phyloP scores from a whole-genome alignment of 1,140 invertebrate species.

The Musca vetustissima region DNA sequence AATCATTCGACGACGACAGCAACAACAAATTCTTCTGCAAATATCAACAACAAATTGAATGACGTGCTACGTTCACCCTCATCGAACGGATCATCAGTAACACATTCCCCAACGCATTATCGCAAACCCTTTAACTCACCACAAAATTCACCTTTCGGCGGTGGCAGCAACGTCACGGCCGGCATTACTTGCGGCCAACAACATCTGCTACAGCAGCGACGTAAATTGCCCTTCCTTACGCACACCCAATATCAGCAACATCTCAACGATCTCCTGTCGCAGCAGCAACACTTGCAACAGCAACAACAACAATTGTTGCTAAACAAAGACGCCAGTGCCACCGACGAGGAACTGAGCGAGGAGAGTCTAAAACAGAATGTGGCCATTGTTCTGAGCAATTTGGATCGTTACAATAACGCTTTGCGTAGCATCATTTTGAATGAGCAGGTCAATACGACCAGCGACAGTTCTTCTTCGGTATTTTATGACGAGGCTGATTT shows the following conservation, averaged over 20 bases:
- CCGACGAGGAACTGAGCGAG: conserved; percentile 49
- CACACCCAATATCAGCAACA: conserved; percentile 45
- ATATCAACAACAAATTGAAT: conserved; percentile 25
- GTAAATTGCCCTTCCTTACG: conserved; percentile 28
- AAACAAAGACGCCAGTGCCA: conserved; percentile 23
- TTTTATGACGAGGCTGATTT: conserved; percentile 32
- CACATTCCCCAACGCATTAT: conserved; percentile 43
- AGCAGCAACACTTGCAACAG: conserved; percentile 51
- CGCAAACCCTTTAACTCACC: conserved; percentile 50
- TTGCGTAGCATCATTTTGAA: conserved; percentile 53
- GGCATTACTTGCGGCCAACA: conserved; percentile 8
- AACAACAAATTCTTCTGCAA: conserved; percentile 31
- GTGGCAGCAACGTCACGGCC: conserved; percentile 5
- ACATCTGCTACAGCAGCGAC: conserved; percentile 23
- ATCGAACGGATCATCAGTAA: conserved; percentile 35
- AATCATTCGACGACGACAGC: conserved; percentile 29
- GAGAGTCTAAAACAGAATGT: conserved; percentile 55
- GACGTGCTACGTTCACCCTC: conserved; percentile 30
- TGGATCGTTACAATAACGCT: conserved; percentile 52
- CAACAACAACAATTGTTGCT: conserved; percentile 43
- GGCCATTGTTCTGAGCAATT: conserved; percentile 53
- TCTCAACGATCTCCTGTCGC: conserved; percentile 50
- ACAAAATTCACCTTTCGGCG: conserved; percentile 41
- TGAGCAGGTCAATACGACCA: conserved; percentile 48
- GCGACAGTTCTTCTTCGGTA: conserved; percentile 5